phyloP scores from a whole-genome alignment of 2,113 vertebrate species.

The Anthoscopus minutus region DNA sequence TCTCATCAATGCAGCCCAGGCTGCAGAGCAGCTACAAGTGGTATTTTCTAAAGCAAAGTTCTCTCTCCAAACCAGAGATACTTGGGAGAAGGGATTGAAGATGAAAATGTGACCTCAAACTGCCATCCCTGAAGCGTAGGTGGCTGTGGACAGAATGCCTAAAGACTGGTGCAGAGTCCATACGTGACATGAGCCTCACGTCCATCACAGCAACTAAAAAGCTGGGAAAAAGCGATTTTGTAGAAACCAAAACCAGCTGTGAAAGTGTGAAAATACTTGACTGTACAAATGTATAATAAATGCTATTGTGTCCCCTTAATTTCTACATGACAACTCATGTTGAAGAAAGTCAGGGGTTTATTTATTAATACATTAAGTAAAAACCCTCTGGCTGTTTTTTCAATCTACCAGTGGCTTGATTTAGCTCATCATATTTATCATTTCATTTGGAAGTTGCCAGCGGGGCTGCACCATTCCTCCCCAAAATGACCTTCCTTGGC shows the following conservation, averaged over 20 bases:
- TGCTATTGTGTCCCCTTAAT: background rate
- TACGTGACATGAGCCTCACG: fast-evolving
- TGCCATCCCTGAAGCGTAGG: background rate
- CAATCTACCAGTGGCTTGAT: background rate
- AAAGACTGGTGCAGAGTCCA: background rate
- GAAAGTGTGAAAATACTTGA: background rate
- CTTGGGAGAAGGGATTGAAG: background rate
- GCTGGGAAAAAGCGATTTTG: background rate
- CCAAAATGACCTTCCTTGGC: background rate
- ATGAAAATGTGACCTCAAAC: background rate
- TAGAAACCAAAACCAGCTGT: background rate
- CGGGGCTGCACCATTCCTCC: background rate
- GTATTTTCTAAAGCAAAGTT: background rate
- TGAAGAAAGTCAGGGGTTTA: background rate
- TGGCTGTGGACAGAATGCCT: background rate
- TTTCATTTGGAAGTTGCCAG: background rate
- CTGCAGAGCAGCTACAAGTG: background rate
- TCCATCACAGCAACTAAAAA: background rate
- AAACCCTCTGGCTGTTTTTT: background rate
- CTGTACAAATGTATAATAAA: background rate
- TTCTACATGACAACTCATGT: background rate
- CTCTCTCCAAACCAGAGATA: background rate
- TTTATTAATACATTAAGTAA: background rate
- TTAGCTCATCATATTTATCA: background rate
- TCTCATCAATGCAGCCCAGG: background rate